These are phyloP conservation scores for Neolamprologus toae DNA, from an alignment of 2,113 vertebrate species.

Conservation along the genomic window DNA sequence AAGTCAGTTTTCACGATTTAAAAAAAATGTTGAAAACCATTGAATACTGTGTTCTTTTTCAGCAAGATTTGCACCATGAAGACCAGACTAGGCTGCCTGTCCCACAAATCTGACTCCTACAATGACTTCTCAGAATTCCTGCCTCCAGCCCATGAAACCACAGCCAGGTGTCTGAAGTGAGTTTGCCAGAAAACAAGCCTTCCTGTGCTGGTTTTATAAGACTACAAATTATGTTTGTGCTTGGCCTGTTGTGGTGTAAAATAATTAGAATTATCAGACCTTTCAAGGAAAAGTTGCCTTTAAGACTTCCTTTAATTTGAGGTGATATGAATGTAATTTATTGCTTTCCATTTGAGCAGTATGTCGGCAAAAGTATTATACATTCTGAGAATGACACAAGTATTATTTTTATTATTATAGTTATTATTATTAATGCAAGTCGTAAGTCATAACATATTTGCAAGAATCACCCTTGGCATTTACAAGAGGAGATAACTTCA, in stretches of 20 bases:
- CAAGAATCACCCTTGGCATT: background rate
- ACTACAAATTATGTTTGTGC: background rate
- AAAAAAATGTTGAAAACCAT: background rate
- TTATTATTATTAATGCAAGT: background rate
- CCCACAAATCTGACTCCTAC: constrained; percentile 95
- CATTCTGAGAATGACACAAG: background rate
- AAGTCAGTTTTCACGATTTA: background rate
- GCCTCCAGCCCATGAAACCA: constrained; percentile 78
- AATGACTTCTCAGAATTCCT: constrained; percentile 93
- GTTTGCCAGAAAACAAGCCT: constrained; percentile 9
- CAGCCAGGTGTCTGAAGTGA: constrained; percentile 89
- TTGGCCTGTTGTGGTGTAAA: background rate
- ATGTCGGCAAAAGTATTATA: background rate
- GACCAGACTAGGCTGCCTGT: constrained; percentile 93
- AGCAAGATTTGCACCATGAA: constrained; percentile 86
- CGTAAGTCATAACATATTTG: background rate
- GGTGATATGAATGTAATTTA: background rate
- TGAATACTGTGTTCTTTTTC: background rate
- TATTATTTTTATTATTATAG: background rate
- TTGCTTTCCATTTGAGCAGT: background rate
- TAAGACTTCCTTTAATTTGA: background rate
- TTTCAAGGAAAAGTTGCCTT: background rate
- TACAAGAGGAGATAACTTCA: background rate
- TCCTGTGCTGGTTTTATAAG: background rate
- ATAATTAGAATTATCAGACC: background rate